Evolutionary conservation across 2,113 vertebrate species (phyloP), one percentile per base, ranked within the genome.

Genomic region (Bubo bubo): DNA sequence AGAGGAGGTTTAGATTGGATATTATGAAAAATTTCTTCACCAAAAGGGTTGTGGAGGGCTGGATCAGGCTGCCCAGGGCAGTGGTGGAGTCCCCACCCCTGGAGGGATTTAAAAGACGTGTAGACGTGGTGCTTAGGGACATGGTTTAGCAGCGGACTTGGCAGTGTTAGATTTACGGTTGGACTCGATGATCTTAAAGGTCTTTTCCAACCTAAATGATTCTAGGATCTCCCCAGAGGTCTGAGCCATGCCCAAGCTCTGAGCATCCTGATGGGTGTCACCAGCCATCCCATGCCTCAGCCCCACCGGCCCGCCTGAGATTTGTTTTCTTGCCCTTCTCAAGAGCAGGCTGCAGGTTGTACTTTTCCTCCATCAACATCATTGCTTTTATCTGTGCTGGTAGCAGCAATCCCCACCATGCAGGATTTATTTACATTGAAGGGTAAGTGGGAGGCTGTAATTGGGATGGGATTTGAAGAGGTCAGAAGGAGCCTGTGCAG

Each of bases 391-490:
- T 94, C 92, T 30, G 90, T 2, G 5, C 85, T 70, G 90, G 94
- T 95, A 94, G 95, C 88, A 83, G 94, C 63, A 6, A 55, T 94
- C 82, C 87, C 63, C 75, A 52, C 41, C 79, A 74, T 0, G 41
- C 79, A 71, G 88, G 72, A 77, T 97, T 97, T 96, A 93, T 97
- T 97, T 96, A 97, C 79, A 49, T 4, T 95, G 86, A 93, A 84
- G 90, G 79, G 88, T 80, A 95, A 96, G 96, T 94, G 90, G 92
- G 92, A 97, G 94, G 96, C 94, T 97, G 88, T 97, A 96, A 95
- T 97, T 94, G 92, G 94, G 92, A 81, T 96, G 95, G 97, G 95
- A 96, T 97, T 94, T 95, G 91, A 82, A 94, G 88, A 95, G 95
- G 95, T 96, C 86, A 95, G 95, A 88, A 90, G 84, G 91, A 94